phyloP scores from a whole-genome alignment of 2,888 invertebrate species.

The Sarcophaga subvicina region DNA sequence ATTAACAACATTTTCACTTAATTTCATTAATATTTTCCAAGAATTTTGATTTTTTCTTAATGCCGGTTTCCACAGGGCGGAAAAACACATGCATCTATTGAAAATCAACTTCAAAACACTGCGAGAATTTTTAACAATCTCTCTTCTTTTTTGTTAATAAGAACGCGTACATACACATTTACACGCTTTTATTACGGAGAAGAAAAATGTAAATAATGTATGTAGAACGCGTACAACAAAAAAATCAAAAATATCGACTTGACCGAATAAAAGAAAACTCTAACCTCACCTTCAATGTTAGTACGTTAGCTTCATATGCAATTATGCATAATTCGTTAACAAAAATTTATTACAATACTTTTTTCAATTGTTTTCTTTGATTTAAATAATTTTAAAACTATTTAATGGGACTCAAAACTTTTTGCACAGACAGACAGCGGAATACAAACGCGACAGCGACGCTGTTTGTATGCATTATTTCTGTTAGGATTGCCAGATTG shows the following conservation, averaged over 20 bases:
- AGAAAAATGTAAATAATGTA: conserved; percentile 8
- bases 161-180: conserved; percentile 14
- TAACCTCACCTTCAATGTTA: conserved; percentile 38
- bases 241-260: conserved; percentile 32
- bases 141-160: conserved; percentile 9
- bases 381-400: neutral
- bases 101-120: conserved; percentile 10
- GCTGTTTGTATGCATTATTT: conserved; percentile 16
- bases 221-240: conserved; percentile 17
- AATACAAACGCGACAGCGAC: conserved; percentile 31
- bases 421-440: conserved; percentile 58
- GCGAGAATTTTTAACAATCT: neutral
- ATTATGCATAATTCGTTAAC: neutral
- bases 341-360: neutral
- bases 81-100: conserved; percentile 48
- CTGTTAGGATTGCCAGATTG: conserved; percentile 6
- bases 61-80: conserved; percentile 34
- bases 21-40: conserved; percentile 17
- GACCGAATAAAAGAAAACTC: conserved; percentile 19
- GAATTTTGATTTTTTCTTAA: conserved; percentile 30
- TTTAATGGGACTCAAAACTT: neutral
- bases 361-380: neutral
- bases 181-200: conserved; percentile 8
- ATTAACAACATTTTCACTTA: conserved; percentile 75
- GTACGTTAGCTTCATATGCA: neutral